Conservation (phyloP, 2,888 invertebrate species). For the Zhengitettix transpicula region DNA sequence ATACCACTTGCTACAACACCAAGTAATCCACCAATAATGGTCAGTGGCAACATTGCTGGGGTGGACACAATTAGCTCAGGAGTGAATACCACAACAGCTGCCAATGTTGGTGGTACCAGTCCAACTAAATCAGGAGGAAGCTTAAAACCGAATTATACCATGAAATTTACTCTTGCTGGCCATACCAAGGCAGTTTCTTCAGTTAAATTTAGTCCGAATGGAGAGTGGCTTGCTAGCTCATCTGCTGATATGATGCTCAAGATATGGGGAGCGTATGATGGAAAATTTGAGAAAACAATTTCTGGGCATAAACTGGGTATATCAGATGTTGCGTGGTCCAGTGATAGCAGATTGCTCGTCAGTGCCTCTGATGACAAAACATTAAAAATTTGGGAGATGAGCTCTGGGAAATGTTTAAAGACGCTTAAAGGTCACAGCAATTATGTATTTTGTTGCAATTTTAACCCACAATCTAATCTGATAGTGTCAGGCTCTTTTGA, state of each 20-base stretch:
- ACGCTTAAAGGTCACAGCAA: slow-evolving; percentile 98
- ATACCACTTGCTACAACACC: no score
- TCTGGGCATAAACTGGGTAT: slow-evolving; percentile 96
- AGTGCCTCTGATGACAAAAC: slow-evolving; percentile 94
- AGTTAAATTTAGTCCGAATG: slow-evolving; percentile 97
- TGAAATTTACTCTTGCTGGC: slow-evolving; percentile 93
- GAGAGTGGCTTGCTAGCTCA: slow-evolving; percentile 96
- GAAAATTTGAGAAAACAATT: slow-evolving; percentile 97
- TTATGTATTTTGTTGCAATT: slow-evolving; percentile 99
- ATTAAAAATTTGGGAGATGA: slow-evolving; percentile 90
- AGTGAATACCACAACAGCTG: neutral
- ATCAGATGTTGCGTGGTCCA: slow-evolving; percentile 98
- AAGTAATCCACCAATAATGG: no score
- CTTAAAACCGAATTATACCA: slow-evolving; percentile 82
- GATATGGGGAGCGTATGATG: slow-evolving; percentile 98
- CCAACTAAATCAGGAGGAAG: neutral
- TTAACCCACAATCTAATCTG: slow-evolving; percentile 97
- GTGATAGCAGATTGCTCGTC: slow-evolving; percentile 82
- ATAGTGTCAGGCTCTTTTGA: slow-evolving; percentile 99
- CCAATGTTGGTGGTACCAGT: neutral
- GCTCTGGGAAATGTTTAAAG: slow-evolving; percentile 88
- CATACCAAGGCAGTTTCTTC: slow-evolving; percentile 98
- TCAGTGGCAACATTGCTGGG: no score
- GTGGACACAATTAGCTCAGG: no score
- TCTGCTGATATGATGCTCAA: slow-evolving; percentile 97